Base-by-base conservation (phyloP, 2,888 invertebrate species). In the Pharmacophagus antenor region DNA sequence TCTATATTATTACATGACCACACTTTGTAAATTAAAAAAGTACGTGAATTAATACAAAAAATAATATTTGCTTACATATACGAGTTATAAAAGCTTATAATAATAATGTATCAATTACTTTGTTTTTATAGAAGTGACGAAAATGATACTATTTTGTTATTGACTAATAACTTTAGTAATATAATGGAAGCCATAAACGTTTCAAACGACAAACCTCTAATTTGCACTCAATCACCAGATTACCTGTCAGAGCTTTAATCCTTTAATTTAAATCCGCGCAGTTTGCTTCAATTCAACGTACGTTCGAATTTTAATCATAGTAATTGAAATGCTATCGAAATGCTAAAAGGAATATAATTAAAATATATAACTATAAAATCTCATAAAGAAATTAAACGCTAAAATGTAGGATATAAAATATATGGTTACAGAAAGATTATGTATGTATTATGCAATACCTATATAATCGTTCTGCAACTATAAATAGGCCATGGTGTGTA, bases 231-330 rank as follows among this genome's bases (percentile, higher is more conserved):
- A 37, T 42, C 18, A 25, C 15, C 20, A 27, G 42, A 50, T 22
- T 23, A 17, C 12, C 18, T 18, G 3, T 17, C 22, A 31, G 22
- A 23, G 49, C 44, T 49, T 27, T 42, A 56, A 25, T 25, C 56
- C 42, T 44, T 41, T 50, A 42, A 44, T 25, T 51, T n/a, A 21
- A 51, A 8, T 46, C 22, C 22, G 22, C 17, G 18, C n/a, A 22
- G 27, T 48, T 49, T 54, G 41, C 12, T 22, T 27, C 17, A 59
- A 20, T 49, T 20, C 17, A n/a, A 6, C 25, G 17, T 15, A 17
- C 44, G n/a, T 46, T 42, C 17, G 47, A 18, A 22, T 10, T 55
- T 48, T 25, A 61, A 56, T 61, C 37, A 56, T 46, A 8, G 5
- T 56, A 42, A 53, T 52, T 47, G 41, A 25, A 44, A 46, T 46